Conservation (phyloP, 2,113 vertebrate species). For the Nestor notabilis region DNA sequence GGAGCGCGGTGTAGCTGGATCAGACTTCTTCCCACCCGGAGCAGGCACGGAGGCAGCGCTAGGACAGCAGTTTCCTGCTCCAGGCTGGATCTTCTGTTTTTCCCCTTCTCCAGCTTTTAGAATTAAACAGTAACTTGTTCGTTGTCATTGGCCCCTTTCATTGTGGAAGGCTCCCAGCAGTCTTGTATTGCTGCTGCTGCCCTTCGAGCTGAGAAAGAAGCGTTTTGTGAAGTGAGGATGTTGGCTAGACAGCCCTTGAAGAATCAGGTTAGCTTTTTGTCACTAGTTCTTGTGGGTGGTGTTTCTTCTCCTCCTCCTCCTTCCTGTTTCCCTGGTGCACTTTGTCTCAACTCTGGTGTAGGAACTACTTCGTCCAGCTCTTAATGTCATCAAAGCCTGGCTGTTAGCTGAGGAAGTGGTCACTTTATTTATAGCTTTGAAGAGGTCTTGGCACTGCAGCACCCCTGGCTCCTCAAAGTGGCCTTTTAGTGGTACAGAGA, state of each 20-base stretch:
- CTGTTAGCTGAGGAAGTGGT: not conserved
- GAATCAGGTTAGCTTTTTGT: not conserved
- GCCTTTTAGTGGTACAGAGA: fast-evolving
- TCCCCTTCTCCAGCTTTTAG: not conserved
- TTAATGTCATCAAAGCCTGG: not conserved
- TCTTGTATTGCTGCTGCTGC: not conserved
- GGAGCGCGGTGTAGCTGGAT: not conserved
- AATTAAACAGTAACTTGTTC: not conserved
- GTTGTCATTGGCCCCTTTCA: not conserved
- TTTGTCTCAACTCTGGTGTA: not conserved
- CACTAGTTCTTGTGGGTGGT: not conserved
- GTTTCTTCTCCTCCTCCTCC: not conserved
- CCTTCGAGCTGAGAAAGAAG: not conserved
- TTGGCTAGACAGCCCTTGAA: not conserved
- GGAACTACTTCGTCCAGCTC: not conserved
- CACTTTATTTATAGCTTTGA: not conserved
- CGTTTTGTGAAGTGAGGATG: not conserved
- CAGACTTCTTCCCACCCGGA: not conserved
- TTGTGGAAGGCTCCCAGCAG: not conserved
- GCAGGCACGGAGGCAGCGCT: not conserved
- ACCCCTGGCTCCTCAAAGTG: not conserved
- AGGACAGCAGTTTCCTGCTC: not conserved
- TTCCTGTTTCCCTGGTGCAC: not conserved
- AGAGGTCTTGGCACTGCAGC: not conserved
- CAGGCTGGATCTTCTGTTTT: not conserved